These are phyloP conservation scores for Enteromius anoplus DNA, from an alignment of 2,797 vertebrate genomes.

Conservation along the genomic window DNA sequence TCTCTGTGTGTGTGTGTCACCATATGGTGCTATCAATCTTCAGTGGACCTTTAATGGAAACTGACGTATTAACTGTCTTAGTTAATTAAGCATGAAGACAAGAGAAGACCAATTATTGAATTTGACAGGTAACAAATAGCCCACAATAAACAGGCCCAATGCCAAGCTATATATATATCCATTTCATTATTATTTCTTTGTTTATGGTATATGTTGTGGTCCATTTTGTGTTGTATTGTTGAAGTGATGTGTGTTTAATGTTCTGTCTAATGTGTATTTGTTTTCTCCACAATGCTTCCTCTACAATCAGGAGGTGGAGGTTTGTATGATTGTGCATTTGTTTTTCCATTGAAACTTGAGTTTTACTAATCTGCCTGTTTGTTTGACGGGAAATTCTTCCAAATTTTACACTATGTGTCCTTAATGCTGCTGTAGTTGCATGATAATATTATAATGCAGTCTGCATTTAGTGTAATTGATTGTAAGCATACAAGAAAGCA, in stretches of 20 bases:
- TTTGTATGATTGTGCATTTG: constrained; percentile 80
- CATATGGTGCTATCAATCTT: constrained; percentile 43
- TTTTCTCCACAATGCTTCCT: constrained; percentile 80
- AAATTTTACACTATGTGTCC: not conserved
- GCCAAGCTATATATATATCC: not conserved
- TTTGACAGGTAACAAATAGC: constrained; percentile 36
- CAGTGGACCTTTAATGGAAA: not conserved
- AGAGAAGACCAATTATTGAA: constrained; percentile 26
- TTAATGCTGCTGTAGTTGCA: not conserved
- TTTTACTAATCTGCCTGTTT: constrained; percentile 16
- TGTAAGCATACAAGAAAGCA: not conserved
- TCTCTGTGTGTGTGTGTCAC: constrained; percentile 4
- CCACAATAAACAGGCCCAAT: not conserved
- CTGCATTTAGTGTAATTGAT: not conserved
- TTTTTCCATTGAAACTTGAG: constrained; percentile 32
- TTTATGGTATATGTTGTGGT: not conserved
- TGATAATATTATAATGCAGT: not conserved
- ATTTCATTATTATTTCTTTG: constrained; percentile 23
- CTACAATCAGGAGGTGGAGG: constrained; percentile 92
- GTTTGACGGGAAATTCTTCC: not conserved
- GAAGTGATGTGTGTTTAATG: constrained; percentile 26
- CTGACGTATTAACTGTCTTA: constrained; percentile 8
- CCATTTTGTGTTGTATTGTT: constrained; percentile 19
- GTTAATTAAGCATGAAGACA: constrained; percentile 23
- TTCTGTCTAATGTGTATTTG: constrained; percentile 63